Conservation (phyloP, 2,888 invertebrate genomes). For the Amblyjoppa fuscipennis region DNA sequence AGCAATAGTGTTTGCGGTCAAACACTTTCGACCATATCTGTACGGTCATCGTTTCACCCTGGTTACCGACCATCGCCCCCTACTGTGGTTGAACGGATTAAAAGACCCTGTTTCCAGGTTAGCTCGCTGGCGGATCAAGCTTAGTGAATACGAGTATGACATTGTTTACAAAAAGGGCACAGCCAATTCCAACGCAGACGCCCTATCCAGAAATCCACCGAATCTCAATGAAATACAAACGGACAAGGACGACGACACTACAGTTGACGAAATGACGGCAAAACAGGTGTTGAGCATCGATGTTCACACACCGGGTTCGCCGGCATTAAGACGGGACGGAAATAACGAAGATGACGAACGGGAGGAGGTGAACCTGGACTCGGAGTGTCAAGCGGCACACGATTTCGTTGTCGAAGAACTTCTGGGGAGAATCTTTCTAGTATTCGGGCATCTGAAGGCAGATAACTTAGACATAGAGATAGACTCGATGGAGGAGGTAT, state of each 20-base stretch:
- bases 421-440: slow-evolving; percentile 11
- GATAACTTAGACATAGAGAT: not conserved
- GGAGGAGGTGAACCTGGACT: not conserved
- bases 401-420: not conserved
- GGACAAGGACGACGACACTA: not conserved
- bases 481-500: slow-evolving; percentile 9
- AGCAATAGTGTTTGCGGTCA: not conserved
- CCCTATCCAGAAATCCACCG: slow-evolving; percentile 58
- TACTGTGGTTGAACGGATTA: not conserved
- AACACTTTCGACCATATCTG: not conserved
- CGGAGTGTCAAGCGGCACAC: not conserved
- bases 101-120: not conserved
- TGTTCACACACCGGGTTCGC: not conserved
- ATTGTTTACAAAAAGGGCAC: slow-evolving; percentile 75
- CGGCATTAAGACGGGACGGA: not conserved
- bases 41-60: not conserved
- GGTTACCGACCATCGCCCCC: not conserved
- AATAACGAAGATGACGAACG: not conserved
- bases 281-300: slow-evolving; percentile 15
- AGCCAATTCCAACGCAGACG: slow-evolving; percentile 76
- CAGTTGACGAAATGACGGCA: not conserved
- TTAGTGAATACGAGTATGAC: slow-evolving; percentile 76
- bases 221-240: not conserved
- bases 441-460: slow-evolving; percentile 10
- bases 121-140: slow-evolving; percentile 68